Percentiles rank a stretch among this genome's conserved stretches.
Conservation (phyloP, 2,113 vertebrate genomes). For the Mionectes macconnelli region DNA sequence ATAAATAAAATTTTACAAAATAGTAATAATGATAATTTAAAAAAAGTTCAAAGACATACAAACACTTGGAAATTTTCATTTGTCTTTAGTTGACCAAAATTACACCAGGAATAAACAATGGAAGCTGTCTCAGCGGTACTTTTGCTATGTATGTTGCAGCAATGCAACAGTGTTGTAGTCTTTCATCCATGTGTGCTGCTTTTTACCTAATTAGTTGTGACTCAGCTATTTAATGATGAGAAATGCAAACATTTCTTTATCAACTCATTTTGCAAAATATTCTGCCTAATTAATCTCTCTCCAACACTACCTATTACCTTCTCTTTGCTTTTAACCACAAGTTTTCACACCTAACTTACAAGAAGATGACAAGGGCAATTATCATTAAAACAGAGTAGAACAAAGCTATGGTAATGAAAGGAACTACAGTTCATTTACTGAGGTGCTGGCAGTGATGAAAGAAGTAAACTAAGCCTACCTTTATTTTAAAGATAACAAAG, state of each 20-base stretch:
- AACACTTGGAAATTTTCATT: neutral
- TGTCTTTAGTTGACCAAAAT: neutral
- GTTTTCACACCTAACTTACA: constrained; percentile 64
- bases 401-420: constrained; percentile 72
- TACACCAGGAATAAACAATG: neutral
- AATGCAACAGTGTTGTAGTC: neutral
- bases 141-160: neutral
- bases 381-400: constrained; percentile 67
- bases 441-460: constrained; percentile 59
- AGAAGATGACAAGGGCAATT: constrained; percentile 73
- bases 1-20: neutral
- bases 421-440: constrained; percentile 37
- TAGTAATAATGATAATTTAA: too few relatives aligned
- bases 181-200: neutral
- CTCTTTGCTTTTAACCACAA: constrained; percentile 36
- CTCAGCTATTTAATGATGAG: constrained; percentile 57
- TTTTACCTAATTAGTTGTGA: constrained; percentile 40
- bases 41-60: neutral
- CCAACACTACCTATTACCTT: neutral
- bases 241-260: constrained; percentile 70
- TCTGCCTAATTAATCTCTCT: constrained; percentile 65
- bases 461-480: constrained; percentile 62
- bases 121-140: neutral
- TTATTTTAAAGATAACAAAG: constrained; percentile 70
- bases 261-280: constrained; percentile 68